Percentiles rank a stretch among this genome's conserved stretches.
Evolutionary conservation across 2,888 invertebrate genomes (phyloP).

Genomic region (Saturnia japonica): DNA sequence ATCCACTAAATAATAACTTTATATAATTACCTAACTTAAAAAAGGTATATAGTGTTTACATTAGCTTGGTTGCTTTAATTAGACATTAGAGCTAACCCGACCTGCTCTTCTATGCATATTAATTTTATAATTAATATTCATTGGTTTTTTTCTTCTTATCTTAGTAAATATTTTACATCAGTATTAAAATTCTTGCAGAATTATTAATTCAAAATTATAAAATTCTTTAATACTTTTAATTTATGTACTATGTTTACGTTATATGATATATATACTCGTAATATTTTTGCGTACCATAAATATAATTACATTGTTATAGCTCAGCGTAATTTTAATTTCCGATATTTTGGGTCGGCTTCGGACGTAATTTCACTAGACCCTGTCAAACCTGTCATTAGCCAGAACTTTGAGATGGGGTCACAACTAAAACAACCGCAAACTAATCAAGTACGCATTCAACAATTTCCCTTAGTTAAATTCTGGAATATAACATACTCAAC

Average conservation of each 20-base stretch:
- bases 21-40: background rate
- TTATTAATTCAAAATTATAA: no score
- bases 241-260: no score
- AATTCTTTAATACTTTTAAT: no score
- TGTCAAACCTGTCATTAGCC: slow-evolving; percentile 20
- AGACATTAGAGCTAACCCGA: background rate
- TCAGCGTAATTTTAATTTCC: background rate
- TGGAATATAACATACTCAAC: background rate
- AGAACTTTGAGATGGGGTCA: slow-evolving; percentile 18
- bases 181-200: no score
- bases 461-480: background rate
- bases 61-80: background rate
- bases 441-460: slow-evolving; percentile 9
- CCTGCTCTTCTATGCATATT: background rate
- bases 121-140: no score
- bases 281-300: no score
- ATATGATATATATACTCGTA: no score
- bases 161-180: background rate
- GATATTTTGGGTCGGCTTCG: background rate
- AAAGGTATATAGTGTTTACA: background rate
- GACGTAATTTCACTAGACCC: slow-evolving; percentile 12
- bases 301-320: no score
- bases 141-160: background rate
- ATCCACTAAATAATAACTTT: background rate
- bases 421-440: slow-evolving; percentile 18